Conservation (phyloP, 2,888 invertebrate species). For the Epinotia demarniana region DNA sequence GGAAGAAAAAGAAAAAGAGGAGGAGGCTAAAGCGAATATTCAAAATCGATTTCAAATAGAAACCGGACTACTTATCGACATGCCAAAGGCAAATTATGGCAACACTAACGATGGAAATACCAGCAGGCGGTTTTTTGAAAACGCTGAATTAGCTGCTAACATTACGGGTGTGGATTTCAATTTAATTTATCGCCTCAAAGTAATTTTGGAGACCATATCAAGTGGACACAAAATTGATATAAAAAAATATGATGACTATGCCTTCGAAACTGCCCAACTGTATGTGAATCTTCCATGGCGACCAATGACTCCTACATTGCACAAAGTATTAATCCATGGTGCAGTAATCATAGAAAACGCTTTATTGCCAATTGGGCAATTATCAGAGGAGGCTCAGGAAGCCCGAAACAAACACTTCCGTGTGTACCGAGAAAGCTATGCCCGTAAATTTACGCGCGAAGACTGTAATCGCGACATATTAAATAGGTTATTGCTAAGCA, state of each 20-base stretch:
- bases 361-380: conserved; percentile 54
- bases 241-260: conserved; percentile 43
- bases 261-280: conserved; percentile 48
- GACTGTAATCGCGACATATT: no score
- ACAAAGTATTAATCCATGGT: conserved; percentile 57
- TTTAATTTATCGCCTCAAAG: conserved; percentile 50
- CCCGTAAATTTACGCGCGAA: no score
- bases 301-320: conserved; percentile 57
- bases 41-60: neutral
- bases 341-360: conserved; percentile 51
- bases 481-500: no score
- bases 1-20: neutral
- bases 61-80: conserved; percentile 32
- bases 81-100: conserved; percentile 30
- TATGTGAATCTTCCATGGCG: conserved; percentile 55
- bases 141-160: conserved; percentile 47
- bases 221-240: conserved; percentile 45
- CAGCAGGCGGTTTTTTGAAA: conserved; percentile 23
- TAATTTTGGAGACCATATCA: conserved; percentile 52
- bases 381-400: conserved; percentile 55
- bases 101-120: conserved; percentile 42
- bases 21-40: neutral
- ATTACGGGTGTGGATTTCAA: conserved; percentile 47
- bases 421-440: neutral
- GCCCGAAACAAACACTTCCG: conserved; percentile 8